A percentile compares a stretch with the other conserved stretches of the same genome.
Conservation (phyloP, 2,797 vertebrate genomes). For the Sternotherus odoratus region DNA sequence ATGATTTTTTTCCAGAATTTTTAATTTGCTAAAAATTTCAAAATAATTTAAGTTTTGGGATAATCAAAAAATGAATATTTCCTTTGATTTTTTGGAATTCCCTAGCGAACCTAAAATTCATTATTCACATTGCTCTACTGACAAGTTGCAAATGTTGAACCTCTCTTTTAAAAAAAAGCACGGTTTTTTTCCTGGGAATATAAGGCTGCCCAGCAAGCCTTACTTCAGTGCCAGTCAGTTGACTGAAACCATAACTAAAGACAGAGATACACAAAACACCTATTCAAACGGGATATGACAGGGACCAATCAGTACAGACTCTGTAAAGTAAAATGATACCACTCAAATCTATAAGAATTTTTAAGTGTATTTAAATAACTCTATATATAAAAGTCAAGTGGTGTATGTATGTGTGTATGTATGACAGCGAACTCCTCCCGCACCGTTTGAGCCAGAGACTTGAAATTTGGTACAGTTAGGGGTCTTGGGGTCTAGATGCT, state of each 20-base stretch:
- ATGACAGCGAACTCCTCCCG: no score
- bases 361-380: conserved; percentile 1
- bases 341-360: not conserved
- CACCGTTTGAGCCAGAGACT: no score
- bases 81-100: not conserved
- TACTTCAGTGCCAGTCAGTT: conserved; percentile 6
- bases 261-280: conserved; percentile 4
- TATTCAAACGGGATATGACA: not conserved
- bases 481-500: no score
- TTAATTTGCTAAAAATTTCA: not conserved
- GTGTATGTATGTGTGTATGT: no score
- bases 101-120: not conserved
- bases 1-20: not conserved
- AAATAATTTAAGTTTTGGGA: not conserved
- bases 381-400: no score
- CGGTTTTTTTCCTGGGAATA: not conserved
- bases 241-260: conserved; percentile 28
- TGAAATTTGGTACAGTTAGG: no score
- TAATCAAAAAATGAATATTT: not conserved
- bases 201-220: not conserved
- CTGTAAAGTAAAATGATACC: not conserved
- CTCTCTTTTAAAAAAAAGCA: not conserved
- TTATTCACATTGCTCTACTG: not conserved
- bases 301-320: not conserved
- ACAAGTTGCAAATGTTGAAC: not conserved